These are phyloP conservation scores for Masnerella sp. DNA, from an alignment of 2,888 invertebrate genomes.

Conservation along the genomic window DNA sequence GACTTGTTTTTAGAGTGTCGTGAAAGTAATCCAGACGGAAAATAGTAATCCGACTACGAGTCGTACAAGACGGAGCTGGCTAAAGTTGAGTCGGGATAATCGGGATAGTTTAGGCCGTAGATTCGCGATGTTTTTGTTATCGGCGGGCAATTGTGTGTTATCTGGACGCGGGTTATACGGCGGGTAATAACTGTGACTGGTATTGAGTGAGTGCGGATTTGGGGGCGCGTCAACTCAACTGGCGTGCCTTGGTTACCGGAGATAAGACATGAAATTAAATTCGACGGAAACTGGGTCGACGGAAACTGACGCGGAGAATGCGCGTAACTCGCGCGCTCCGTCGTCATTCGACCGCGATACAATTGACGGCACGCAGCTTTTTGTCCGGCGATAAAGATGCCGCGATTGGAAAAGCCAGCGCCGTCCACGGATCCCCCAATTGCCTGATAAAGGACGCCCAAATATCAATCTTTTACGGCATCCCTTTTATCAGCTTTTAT, in stretches of 20 bases:
- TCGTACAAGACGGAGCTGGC: too few relatives aligned
- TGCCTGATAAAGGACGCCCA: conserved; percentile 4
- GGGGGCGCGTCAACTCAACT: conserved; percentile 68
- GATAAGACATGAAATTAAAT: conserved; percentile 74
- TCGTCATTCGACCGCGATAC: conserved; percentile 26
- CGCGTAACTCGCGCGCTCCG: conserved; percentile 29
- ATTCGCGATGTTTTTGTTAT: too few relatives aligned
- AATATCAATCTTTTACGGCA: too few relatives aligned
- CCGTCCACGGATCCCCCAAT: conserved; percentile 3
- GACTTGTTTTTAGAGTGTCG: too few relatives aligned
- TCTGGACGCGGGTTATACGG: conserved; percentile 23
- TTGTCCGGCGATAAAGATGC: not conserved
- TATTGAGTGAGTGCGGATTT: conserved; percentile 61
- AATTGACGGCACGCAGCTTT: conserved; percentile 23
- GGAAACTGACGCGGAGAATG: too few relatives aligned
- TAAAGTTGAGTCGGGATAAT: too few relatives aligned
- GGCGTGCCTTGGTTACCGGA: conserved; percentile 66
- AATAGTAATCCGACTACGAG: too few relatives aligned
- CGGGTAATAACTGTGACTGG: conserved; percentile 42
- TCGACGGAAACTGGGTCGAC: conserved; percentile 68
- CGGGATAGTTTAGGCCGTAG: too few relatives aligned
- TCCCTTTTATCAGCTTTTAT: too few relatives aligned
- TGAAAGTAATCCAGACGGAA: too few relatives aligned
- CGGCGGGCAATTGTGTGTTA: conserved; percentile 26
- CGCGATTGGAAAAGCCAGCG: not conserved